phyloP scores from a whole-genome alignment of 1,140 invertebrate genomes.

The Teleogryllus occipitalis region DNA sequence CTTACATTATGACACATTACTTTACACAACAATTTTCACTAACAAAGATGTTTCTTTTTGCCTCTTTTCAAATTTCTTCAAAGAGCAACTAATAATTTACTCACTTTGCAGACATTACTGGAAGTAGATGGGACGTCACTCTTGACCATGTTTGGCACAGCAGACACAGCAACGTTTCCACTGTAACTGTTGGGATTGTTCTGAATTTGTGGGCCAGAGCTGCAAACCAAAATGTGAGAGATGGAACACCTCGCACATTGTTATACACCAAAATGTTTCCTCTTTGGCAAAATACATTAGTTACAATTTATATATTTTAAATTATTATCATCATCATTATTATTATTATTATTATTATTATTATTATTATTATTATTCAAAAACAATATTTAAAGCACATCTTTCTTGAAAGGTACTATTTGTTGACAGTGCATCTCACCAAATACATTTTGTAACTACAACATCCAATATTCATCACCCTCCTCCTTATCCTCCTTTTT shows the following conservation, averaged over 20 bases:
- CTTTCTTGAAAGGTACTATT: no score
- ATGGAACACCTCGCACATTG: background rate
- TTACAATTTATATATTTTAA: background rate
- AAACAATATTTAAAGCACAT: no score
- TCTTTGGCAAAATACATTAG: background rate
- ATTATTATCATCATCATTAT: no score
- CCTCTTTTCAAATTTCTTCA: background rate
- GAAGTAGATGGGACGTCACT: conserved; percentile 35
- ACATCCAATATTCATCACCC: no score
- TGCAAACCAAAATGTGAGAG: conserved; percentile 15
- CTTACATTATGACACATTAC: no score
- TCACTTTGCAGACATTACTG: conserved; percentile 63
- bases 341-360: no score
- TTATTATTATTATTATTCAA: no score
- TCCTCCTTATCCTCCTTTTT: no score
- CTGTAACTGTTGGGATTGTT: conserved; percentile 20
- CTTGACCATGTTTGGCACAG: conserved; percentile 18
- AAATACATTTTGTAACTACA: no score
- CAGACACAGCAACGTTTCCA: conserved; percentile 10
- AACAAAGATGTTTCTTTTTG: no score
- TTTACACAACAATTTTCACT: no score
- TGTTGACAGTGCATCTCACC: no score
- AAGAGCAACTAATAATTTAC: background rate
- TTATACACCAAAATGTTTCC: background rate
- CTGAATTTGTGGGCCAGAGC: conserved; percentile 22